Percentiles rank a stretch among this genome's conserved stretches.
Conservation (phyloP, 2,797 vertebrate species). For the Cetoscarus ocellatus region DNA sequence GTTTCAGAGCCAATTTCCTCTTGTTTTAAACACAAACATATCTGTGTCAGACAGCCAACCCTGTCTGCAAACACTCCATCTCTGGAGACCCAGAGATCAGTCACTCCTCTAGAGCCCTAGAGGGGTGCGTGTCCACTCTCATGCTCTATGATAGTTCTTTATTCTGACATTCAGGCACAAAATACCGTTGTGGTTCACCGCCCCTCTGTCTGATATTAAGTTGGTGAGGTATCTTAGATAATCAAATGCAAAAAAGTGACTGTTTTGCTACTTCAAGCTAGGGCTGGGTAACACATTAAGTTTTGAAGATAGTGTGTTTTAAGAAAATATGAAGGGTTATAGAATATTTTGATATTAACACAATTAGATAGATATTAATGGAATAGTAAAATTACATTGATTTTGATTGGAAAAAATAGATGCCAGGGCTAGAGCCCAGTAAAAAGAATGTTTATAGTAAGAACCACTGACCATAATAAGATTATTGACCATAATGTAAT, state of each 20-base stretch:
- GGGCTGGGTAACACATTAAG: too few relatives aligned
- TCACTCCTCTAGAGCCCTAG: slow-evolving; percentile 10
- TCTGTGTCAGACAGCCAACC: slow-evolving; percentile 13
- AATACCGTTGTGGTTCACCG: not conserved
- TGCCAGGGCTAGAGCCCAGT: too few relatives aligned
- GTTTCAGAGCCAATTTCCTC: not conserved
- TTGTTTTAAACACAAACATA: slow-evolving; percentile 31
- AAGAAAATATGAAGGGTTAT: too few relatives aligned
- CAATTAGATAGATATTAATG: too few relatives aligned
- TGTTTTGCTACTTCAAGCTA: not conserved
- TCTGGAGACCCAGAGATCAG: slow-evolving; percentile 8
- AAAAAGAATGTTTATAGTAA: too few relatives aligned
- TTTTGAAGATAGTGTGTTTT: too few relatives aligned
- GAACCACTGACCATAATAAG: too few relatives aligned
- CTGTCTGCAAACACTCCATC: slow-evolving; percentile 14
- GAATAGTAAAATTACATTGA: too few relatives aligned
- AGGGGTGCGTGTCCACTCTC: slow-evolving; percentile 24
- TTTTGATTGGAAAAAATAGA: too few relatives aligned
- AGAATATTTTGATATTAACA: too few relatives aligned
- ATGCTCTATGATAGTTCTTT: slow-evolving; percentile 20
- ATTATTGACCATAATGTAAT: too few relatives aligned
- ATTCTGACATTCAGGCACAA: slow-evolving; percentile 39
- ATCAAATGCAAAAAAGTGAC: not conserved
- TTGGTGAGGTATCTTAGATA: not conserved
- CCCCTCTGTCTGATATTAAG: slow-evolving; percentile 8